Evolutionary conservation across 2,888 invertebrate species (phyloP).

Genomic region (Glyphotaelius pellucidus): DNA sequence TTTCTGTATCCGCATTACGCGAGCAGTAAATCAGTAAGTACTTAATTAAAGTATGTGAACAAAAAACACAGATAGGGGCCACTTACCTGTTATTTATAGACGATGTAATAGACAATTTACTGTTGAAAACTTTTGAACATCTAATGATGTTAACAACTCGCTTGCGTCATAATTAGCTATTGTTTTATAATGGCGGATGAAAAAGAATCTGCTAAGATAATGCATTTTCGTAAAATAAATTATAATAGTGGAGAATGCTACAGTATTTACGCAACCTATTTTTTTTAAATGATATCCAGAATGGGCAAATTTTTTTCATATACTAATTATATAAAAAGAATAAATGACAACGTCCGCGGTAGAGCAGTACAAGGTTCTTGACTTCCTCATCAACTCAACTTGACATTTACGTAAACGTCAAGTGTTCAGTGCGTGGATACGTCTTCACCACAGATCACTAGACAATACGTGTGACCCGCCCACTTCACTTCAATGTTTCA

Average conservation of each 20-base stretch:
- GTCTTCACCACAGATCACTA: too few relatives aligned
- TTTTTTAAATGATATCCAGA: not conserved
- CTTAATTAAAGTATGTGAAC: not conserved
- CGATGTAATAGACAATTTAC: too few relatives aligned
- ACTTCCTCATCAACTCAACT: too few relatives aligned
- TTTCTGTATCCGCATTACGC: not conserved
- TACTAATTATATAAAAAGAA: too few relatives aligned
- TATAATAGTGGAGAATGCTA: not conserved
- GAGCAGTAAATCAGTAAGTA: not conserved
- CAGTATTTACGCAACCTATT: not conserved
- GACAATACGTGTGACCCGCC: too few relatives aligned
- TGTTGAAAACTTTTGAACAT: not conserved
- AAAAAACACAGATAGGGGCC: not conserved
- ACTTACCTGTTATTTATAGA: not conserved
- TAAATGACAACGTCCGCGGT: too few relatives aligned
- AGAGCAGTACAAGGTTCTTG: too few relatives aligned
- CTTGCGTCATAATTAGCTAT: not conserved
- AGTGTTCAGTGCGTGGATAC: too few relatives aligned
- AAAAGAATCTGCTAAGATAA: not conserved
- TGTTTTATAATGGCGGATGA: not conserved
- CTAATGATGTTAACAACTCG: not conserved
- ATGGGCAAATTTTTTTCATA: too few relatives aligned
- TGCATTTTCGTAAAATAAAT: not conserved
- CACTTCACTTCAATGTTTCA: too few relatives aligned
- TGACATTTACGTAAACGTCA: too few relatives aligned